Base-by-base conservation (phyloP, 1,140 invertebrate genomes). In the Drosophila prosaltans region DNA sequence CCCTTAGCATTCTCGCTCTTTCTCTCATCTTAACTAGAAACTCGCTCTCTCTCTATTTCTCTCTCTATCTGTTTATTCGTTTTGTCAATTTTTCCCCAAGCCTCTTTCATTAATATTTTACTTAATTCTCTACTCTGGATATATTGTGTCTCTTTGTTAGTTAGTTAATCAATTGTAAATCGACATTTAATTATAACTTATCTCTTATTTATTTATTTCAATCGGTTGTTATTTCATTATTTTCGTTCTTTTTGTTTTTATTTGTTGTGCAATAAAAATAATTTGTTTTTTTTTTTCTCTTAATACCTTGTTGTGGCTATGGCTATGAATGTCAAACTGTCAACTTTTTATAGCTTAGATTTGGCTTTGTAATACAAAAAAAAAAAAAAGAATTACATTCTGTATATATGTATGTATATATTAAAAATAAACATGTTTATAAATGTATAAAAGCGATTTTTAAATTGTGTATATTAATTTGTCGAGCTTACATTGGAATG, bases 161-260 rank as follows among this genome's bases (percentile, higher is more conserved):
- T 51, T 70, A 65, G 74, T 70, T 81, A 71, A 85, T 85, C 65
- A 82, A 76, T 68, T 64, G 74, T 70, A 86, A 68, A 79, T 86
- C 79, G 74, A 70, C 69, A 76, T 86, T 88, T 86, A 86, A 86
- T 86, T 85, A 85, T 86, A 81, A 81, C 73, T 86, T 85, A 79
- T 82, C 67, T 68, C 48, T 32, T 73, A 83, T 82, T 78, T 81
- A 81, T 78, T 82, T 74, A 79, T 75, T 74, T 78, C 57, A 39
- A 59, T 59, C 57, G 7, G 16, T 59, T 39, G 57, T 32, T 32
- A 59, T 32, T 59, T 39, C 5, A 26, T 39, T 10, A 21, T 32
- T 41, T 62, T 41, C 26, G 9, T 10, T 32, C 16, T 61, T 11
- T 57, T 54, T 16, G 16, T 16, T 16, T 16, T 16, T 16, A 16